Evolutionary conservation across 1,140 invertebrate species (phyloP), one percentile per base, ranked within the genome.

Genomic region (Meloidogyne hapla): DNA sequence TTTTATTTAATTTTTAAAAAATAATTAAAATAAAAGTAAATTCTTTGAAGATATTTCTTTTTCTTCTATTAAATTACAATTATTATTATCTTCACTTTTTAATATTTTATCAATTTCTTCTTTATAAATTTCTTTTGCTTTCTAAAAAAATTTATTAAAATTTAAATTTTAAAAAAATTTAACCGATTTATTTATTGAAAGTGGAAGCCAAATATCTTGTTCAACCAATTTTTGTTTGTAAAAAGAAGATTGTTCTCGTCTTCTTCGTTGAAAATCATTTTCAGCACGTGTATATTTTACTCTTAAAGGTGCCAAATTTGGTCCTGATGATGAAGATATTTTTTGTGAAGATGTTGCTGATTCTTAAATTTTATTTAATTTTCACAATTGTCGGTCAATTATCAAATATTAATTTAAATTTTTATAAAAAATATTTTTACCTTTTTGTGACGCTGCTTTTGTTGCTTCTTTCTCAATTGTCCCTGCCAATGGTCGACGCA

Each of bases 211-310:
- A 13, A 48, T 15, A 45, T 74, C 73, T 25, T 74, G 73, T 40
- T 74, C 73, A 45, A 67, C 73, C 73, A 74, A 40, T 45, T 74
- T 74, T 45, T 74, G 73, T 18, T 74, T 74, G 38, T 66, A 74
- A 67, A 74, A 74, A 40, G 73, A 74, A 45, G 73, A 74, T 28
- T 74, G 62, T 33, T 74, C 73, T 42, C 64, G 26, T 21, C 73
- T 28, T 28, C 64, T 64, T 8, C 10, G 12, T 15, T 74, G 73
- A 64, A 67, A n/a, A 33, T 74, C 73, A 26, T 40, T 74, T 18
- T 74, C 73, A 21, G 73, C 61, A 25, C 73, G 62, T 42, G 64
- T 62, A 66, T 38, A 74, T 5, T 40, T 38, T 23, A 74, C 63
- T n/a, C 73, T 26, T n/a, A 74, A 40, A 48, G 73, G 73, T 12